Evolutionary conservation across 2,797 vertebrate genomes (phyloP).

Genomic region (Oreortyx pictus): DNA sequence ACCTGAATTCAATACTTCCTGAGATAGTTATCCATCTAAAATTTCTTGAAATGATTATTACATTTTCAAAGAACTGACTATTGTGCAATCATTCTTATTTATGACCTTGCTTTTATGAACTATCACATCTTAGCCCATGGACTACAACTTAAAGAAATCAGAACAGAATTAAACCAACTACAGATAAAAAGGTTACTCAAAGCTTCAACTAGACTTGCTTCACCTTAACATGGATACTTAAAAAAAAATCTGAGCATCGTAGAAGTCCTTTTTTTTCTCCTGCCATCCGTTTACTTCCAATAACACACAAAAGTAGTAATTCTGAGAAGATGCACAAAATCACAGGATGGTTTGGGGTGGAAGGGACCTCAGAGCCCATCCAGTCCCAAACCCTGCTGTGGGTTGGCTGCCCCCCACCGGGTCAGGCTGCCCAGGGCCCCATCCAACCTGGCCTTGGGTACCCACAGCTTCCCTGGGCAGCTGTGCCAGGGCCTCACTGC

Average conservation of each 20-base stretch:
- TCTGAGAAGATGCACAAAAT: background rate
- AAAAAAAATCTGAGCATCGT: background rate
- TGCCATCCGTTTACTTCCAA: constrained; percentile 17
- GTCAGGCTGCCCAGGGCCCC: background rate
- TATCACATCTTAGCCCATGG: constrained; percentile 22
- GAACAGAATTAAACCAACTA: background rate
- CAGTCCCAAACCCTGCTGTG: background rate
- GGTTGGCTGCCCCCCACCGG: background rate
- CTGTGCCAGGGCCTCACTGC: background rate
- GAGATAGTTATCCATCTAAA: background rate
- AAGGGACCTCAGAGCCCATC: background rate
- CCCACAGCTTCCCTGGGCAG: background rate
- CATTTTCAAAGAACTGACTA: constrained; percentile 13
- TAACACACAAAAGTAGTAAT: background rate
- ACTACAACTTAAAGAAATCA: constrained; percentile 6
- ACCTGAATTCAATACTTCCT: background rate
- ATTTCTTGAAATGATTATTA: background rate
- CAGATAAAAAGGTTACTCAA: constrained; percentile 13
- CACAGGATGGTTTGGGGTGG: background rate
- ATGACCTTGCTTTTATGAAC: constrained; percentile 10
- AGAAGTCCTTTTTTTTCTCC: constrained; percentile 35
- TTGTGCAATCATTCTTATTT: constrained; percentile 34
- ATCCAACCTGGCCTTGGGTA: background rate
- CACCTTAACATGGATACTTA: background rate
- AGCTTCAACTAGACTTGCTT: background rate